A percentile compares a stretch with the other conserved stretches of the same genome.
These are phyloP conservation scores for Danio albolineatus DNA, from an alignment of 2,797 vertebrate species.

Conservation along the genomic window DNA sequence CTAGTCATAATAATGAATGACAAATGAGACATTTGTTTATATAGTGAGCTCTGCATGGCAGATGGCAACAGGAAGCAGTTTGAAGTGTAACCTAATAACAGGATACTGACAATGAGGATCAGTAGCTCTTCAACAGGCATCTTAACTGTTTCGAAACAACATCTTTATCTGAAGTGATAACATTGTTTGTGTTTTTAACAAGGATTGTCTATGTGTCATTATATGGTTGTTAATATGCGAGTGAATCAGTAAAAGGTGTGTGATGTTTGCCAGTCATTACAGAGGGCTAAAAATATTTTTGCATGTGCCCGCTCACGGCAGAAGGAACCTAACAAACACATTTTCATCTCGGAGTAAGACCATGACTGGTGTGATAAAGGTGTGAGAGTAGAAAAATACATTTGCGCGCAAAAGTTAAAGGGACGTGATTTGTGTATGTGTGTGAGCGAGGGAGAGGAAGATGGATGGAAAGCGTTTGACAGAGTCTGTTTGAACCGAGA, in stretches of 20 bases:
- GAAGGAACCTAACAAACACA: constrained; percentile 23
- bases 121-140: constrained; percentile 66
- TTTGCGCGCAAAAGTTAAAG: constrained; percentile 12
- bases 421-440: constrained; percentile 19
- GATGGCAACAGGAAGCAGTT: constrained; percentile 46
- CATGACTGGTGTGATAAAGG: constrained; percentile 18
- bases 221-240: constrained; percentile 10
- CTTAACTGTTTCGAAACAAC: constrained; percentile 72
- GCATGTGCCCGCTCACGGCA: not conserved
- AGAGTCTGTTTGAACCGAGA: constrained; percentile 48
- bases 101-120: constrained; percentile 54
- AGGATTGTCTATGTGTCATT: not conserved
- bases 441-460: constrained; percentile 27
- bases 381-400: not conserved
- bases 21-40: constrained; percentile 40
- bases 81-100: constrained; percentile 50
- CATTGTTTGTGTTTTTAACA: constrained; percentile 18
- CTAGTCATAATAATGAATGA: constrained; percentile 41
- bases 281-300: constrained; percentile 3
- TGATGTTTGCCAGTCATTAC: constrained; percentile 2
- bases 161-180: constrained; percentile 71
- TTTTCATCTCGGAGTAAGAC: constrained; percentile 32
- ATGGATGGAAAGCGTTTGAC: constrained; percentile 23
- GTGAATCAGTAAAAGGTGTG: not conserved
- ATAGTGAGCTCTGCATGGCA: constrained; percentile 9